A percentile compares a stretch with the other conserved stretches of the same genome.
Conservation (phyloP, 2,113 vertebrate genomes). For the Ctenodactylus gundi region DNA sequence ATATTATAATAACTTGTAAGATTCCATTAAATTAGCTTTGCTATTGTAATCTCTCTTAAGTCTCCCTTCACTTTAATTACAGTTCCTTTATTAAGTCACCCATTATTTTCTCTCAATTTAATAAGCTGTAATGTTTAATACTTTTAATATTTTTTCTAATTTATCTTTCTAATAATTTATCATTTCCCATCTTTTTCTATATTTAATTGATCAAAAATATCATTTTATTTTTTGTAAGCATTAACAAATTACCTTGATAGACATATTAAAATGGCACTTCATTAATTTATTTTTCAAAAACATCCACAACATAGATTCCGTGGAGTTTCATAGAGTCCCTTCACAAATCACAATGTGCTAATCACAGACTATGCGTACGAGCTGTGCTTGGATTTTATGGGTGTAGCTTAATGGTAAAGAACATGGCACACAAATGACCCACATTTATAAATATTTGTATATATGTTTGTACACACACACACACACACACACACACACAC, state of each 20-base stretch:
- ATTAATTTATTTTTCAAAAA: not conserved
- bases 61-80: not conserved
- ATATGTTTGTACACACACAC: no score
- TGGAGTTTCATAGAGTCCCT: not conserved
- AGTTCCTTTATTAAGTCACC: not conserved
- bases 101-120: not conserved
- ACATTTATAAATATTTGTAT: no score
- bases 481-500: no score
- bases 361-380: no score
- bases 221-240: not conserved
- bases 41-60: not conserved
- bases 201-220: not conserved
- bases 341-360: no score
- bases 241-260: not conserved
- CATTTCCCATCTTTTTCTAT: not conserved
- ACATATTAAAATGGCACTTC: not conserved
- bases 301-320: no score
- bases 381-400: no score
- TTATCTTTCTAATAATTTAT: not conserved
- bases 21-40: not conserved
- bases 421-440: no score
- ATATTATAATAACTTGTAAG: not conserved
- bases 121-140: not conserved
- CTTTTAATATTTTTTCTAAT: not conserved
- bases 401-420: no score